Conservation (phyloP, 2,888 invertebrate species). For the Chrysomela aeneicollis region DNA sequence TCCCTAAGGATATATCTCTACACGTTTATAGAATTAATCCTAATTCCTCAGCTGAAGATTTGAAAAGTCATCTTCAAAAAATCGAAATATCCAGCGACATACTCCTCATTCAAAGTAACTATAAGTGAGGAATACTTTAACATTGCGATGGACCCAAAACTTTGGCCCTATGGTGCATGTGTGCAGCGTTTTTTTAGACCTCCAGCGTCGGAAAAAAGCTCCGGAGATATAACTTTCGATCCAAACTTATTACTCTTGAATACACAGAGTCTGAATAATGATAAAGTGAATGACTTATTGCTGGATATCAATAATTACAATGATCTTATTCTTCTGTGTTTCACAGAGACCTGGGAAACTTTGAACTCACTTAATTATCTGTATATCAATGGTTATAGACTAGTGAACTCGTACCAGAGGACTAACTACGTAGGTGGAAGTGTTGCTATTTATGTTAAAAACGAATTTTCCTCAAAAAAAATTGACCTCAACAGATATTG, state of each 20-base stretch:
- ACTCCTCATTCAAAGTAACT: background rate
- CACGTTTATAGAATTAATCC: background rate
- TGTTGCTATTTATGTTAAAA: background rate
- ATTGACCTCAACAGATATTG: conserved; percentile 8
- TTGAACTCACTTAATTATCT: background rate
- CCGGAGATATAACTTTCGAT: background rate
- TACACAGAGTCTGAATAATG: background rate
- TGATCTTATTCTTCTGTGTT: background rate
- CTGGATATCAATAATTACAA: background rate
- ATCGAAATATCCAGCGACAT: background rate
- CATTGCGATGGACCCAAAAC: background rate
- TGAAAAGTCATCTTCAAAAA: background rate
- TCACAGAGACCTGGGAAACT: background rate
- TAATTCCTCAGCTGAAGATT: background rate
- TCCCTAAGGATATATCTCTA: background rate
- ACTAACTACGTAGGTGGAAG: background rate
- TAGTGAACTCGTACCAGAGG: background rate
- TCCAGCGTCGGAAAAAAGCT: background rate
- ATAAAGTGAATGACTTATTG: background rate
- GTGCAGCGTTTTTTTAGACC: conserved; percentile 1
- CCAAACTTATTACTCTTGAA: background rate
- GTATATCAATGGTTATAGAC: background rate
- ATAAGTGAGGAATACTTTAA: background rate
- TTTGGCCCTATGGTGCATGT: background rate
- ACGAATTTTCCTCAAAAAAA: background rate